These are phyloP conservation scores for Limnephilus rhombicus DNA, from an alignment of 2,888 invertebrate species.

Conservation along the genomic window DNA sequence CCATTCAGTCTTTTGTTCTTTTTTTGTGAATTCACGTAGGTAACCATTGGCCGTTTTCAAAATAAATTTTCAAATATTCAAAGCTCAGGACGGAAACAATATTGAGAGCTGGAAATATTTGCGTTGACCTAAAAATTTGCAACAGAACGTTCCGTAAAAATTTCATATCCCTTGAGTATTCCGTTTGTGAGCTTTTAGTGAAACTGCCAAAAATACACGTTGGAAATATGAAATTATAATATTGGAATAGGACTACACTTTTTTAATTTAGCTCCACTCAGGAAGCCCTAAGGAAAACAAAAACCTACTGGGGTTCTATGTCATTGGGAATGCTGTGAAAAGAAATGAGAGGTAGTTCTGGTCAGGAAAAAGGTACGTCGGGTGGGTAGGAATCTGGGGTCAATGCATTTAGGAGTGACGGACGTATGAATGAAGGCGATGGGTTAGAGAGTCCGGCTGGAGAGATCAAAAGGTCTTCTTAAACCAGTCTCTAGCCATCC, in stretches of 20 bases:
- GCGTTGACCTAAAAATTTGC: not conserved
- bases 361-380: no score
- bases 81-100: not conserved
- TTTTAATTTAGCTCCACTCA: no score
- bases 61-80: not conserved
- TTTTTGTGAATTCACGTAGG: not conserved
- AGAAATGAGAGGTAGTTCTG: no score
- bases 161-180: not conserved
- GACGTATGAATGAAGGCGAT: no score
- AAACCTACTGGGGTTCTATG: no score
- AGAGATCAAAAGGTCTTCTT: no score
- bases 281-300: no score
- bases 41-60: not conserved
- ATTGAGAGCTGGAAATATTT: not conserved
- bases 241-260: not conserved
- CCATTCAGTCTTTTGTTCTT: not conserved
- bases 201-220: not conserved
- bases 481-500: no score
- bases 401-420: no score
- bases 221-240: not conserved
- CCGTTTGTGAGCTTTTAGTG: not conserved
- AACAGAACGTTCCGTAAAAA: not conserved
- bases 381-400: no score
- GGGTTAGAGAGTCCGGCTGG: no score
- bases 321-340: no score